Base-by-base conservation (phyloP, 1,140 invertebrate genomes). In the Spodoptera litura region DNA sequence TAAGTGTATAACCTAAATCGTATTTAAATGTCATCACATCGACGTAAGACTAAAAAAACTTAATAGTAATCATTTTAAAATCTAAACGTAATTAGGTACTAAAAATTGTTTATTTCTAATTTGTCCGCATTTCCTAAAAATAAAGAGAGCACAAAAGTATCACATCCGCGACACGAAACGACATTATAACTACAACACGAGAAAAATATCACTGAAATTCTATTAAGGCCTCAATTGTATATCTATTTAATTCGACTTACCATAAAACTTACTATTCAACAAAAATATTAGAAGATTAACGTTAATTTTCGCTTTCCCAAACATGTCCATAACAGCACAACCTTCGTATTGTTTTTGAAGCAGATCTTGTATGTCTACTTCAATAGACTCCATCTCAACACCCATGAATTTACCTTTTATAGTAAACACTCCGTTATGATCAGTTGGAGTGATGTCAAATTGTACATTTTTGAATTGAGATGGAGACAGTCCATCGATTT, bases 341-440 rank as follows among this genome's bases (percentile, higher is more conserved):
- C 97, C 97, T 86, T 98, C 97, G 87, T 97, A 98, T 88, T 98
- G 97, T 52, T 97, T 94, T 85, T 97, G 96, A 2, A 98, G 95
- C 15, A 98, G 92, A 85, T 97, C 96, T 95, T 98, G 96, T 79
- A 97, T 97, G 79, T 97, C 96, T 15, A 98, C 94, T 55, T 97
- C 96, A 15, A 97, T 95, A 78, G 96, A 96, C 86, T 98, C 97
- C 95, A 98, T 96, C 84, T 96, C 96, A 2, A 97, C 96, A 0
- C 97, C 97, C 97, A 98, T 97, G 83, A 97, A 97, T 85, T 97
- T 97, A 12, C 96, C 97, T 81, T 96, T 96, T 0, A 98, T 95
- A 6, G 95, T 95, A 90, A 98, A 98, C 2, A 97, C 91, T 11
- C 97, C 97, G 78, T 95, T 96, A 35, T 95, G 95, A 53, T 97